phyloP scores from a whole-genome alignment of 2,888 invertebrate genomes.

The Allygus modestus region DNA sequence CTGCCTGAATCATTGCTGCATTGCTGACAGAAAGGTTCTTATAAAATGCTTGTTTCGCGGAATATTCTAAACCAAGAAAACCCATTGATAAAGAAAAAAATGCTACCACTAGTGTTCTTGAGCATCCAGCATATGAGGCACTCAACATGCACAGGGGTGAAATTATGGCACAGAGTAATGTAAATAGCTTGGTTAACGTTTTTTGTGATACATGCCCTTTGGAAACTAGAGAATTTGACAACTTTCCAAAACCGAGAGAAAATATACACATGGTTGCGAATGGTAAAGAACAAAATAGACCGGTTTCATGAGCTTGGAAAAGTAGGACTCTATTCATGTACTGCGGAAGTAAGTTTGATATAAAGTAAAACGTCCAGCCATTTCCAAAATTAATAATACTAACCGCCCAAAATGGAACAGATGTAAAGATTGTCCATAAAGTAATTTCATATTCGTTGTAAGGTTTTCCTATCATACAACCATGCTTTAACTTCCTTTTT shows the following conservation, averaged over 20 bases:
- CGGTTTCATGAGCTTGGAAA: background rate
- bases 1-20: background rate
- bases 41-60: background rate
- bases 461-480: background rate
- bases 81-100: background rate
- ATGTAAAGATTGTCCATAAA: background rate
- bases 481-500: background rate
- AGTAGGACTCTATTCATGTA: background rate
- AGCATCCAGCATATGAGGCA: background rate
- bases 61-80: background rate
- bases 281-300: constrained; percentile 10
- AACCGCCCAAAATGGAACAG: background rate
- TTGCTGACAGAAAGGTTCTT: background rate
- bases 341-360: background rate
- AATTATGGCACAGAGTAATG: background rate
- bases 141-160: background rate
- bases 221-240: background rate
- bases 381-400: background rate
- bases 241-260: background rate
- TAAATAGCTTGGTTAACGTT: background rate
- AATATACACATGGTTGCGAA: background rate
- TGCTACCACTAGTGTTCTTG: background rate
- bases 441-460: background rate
- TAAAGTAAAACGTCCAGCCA: background rate
- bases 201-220: background rate